These are phyloP conservation scores for Semnornis frantzii DNA, from an alignment of 2,113 vertebrate genomes.

Conservation along the genomic window DNA sequence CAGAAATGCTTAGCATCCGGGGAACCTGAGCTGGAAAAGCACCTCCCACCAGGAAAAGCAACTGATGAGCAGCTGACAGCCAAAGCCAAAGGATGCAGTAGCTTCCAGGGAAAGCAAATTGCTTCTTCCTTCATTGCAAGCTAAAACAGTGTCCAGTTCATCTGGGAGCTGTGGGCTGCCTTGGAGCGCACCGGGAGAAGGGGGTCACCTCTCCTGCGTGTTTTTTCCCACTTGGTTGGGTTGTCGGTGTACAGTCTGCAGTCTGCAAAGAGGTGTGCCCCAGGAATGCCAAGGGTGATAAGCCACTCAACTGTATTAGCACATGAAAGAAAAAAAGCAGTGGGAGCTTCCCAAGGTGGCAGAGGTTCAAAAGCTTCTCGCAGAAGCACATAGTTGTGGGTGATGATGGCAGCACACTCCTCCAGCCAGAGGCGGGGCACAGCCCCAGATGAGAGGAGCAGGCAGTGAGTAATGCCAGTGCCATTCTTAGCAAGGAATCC, in stretches of 20 bases:
- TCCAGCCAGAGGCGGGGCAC: constrained; percentile 25
- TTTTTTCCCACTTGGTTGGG: constrained; percentile 26
- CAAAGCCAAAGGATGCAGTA: background rate
- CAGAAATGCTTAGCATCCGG: background rate
- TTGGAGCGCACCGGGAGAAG: background rate
- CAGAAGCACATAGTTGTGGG: constrained; percentile 58
- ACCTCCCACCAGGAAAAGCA: background rate
- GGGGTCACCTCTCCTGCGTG: background rate
- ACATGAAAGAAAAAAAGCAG: constrained; percentile 61
- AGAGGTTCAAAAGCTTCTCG: constrained; percentile 61
- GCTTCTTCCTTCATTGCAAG: background rate
- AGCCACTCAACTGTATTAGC: constrained; percentile 37
- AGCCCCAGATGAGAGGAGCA: background rate
- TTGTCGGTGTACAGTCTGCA: constrained; percentile 18
- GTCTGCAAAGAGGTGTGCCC: constrained; percentile 47
- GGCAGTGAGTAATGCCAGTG: constrained; percentile 45
- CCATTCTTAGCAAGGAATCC: constrained; percentile 59
- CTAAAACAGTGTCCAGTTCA: background rate
- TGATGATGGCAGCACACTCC: constrained; percentile 49
- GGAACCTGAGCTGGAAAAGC: background rate
- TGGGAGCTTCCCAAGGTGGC: constrained; percentile 60
- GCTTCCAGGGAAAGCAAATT: background rate
- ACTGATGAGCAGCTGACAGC: background rate
- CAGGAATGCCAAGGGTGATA: constrained; percentile 48
- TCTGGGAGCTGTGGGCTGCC: background rate